Evolutionary conservation across 2,113 vertebrate genomes (phyloP), one percentile per base, ranked within the genome.

Genomic region (Lucifuga dentata): DNA sequence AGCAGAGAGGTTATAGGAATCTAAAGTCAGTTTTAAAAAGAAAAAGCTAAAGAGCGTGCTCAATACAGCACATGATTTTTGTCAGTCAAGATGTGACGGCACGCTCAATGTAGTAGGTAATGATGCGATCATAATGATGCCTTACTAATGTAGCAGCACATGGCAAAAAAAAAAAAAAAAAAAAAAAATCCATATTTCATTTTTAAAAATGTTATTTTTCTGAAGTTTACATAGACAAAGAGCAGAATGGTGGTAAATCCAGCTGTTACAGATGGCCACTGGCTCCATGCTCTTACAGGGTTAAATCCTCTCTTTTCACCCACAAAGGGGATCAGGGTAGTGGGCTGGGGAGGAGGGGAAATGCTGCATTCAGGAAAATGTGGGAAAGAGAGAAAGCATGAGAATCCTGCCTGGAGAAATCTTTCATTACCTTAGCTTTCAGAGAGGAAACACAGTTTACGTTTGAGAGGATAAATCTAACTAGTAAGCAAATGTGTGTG

Each of bases 231-330:
- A 49, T 39, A 26, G 24, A 79, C 73, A 88, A 83, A 77, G 76
- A 63, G 56, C 62, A 63, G 77, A 78, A 41, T 70, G 75, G 64
- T 45, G 52, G 64, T 43, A 71, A 70, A 73, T 87, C 68, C 86
- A 88, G 73, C 80, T 76, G 83, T 78, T 85, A 56, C 77, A 77
- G 73, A 87, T 73, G 51, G 79, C 66, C 49, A 9, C 78, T 68
- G 77, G 68, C 81, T 78, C 83, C 76, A 24, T 66, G 77, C 79
- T 80, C 69, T 73, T 13, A 69, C 6, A 0, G 55, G 83, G 73
- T 88, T 81, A 88, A 86, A 85, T 68, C 78, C 77, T 77, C 66
- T 69, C 66, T 70, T 84, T 65, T 65, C 56, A 11, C 63, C 78
- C 45, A 71, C 76, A 57, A 23, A 50, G 51, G 24, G 67, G 44